Evolutionary conservation across 37 sponge, comb jelly and placozoan species (phyloP).

Genomic region (Cladorhizidae sp.): DNA sequence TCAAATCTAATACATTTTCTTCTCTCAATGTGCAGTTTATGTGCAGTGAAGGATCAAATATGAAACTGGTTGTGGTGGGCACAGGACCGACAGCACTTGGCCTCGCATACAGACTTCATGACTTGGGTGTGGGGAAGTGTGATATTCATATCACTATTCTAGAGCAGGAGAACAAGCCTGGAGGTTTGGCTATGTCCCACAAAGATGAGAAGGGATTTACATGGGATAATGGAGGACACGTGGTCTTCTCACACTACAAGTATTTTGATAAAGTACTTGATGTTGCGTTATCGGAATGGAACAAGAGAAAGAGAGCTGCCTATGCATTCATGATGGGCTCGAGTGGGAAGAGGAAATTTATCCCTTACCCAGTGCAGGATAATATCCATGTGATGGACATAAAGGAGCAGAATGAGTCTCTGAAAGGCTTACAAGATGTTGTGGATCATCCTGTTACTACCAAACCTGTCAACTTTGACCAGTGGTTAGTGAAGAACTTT

Average conservation of each 20-base stretch:
- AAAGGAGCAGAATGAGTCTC: background rate
- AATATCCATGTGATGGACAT: slow-evolving; percentile 39
- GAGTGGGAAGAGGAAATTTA: slow-evolving; percentile 14
- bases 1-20: too few species aligned
- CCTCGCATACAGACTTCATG: slow-evolving; percentile 21
- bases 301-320: slow-evolving; percentile 7
- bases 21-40: too few species aligned
- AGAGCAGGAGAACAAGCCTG: slow-evolving; percentile 21
- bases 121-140: background rate
- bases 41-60: background rate
- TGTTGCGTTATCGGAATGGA: slow-evolving; percentile 32
- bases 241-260: slow-evolving; percentile 45
- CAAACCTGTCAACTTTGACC: slow-evolving; percentile 43
- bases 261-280: slow-evolving; percentile 26
- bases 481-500: slow-evolving; percentile 49
- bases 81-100: slow-evolving; percentile 56
- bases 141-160: slow-evolving; percentile 15
- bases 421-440: slow-evolving; percentile 33
- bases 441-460: background rate
- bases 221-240: slow-evolving; percentile 52
- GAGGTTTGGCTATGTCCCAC: slow-evolving; percentile 41
- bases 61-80: slow-evolving; percentile 35
- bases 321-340: slow-evolving; percentile 48
- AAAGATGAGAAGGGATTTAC: slow-evolving; percentile 36
- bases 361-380: slow-evolving; percentile 49